Evolutionary conservation across 37 sponge, comb jelly and placozoan species (phyloP).

Genomic region (Oopsacas minuta): DNA sequence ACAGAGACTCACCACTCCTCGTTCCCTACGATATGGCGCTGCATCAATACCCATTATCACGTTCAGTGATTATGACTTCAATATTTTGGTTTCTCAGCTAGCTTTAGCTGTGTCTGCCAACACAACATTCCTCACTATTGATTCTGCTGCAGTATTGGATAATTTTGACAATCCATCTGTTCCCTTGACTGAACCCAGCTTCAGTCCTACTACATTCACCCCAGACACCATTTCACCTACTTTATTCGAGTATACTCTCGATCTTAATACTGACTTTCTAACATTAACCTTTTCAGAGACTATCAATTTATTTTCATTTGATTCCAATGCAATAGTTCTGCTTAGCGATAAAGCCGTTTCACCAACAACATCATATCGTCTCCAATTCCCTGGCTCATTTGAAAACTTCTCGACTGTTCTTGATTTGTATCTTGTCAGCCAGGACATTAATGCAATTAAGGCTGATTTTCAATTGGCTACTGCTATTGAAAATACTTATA

Average conservation of each 20-base stretch:
- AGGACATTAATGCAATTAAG: slow-evolving; percentile 71
- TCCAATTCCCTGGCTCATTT: background rate
- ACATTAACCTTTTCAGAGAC: slow-evolving; percentile 72
- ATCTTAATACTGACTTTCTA: slow-evolving; percentile 47
- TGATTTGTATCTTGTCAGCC: background rate
- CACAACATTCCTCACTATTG: slow-evolving; percentile 39
- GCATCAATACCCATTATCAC: background rate
- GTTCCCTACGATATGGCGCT: background rate
- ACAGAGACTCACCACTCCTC: background rate
- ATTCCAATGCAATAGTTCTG: slow-evolving; percentile 30
- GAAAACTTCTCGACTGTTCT: background rate
- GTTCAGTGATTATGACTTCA: background rate
- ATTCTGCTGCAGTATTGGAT: slow-evolving; percentile 31
- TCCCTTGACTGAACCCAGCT: background rate
- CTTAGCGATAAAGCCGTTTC: slow-evolving; percentile 4
- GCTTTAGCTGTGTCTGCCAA: slow-evolving; percentile 19
- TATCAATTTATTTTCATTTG: slow-evolving; percentile 65
- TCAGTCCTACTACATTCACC: slow-evolving; percentile 26
- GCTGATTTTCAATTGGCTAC: slow-evolving; percentile 47
- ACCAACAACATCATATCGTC: background rate
- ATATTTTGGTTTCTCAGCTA: background rate
- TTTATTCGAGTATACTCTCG: slow-evolving; percentile 52
- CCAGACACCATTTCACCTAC: slow-evolving; percentile 49
- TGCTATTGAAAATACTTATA: slow-evolving; percentile 28
- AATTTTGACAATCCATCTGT: slow-evolving; percentile 26